Evolutionary conservation across 2,888 invertebrate species (phyloP).

Genomic region (Diogma glabrata): DNA sequence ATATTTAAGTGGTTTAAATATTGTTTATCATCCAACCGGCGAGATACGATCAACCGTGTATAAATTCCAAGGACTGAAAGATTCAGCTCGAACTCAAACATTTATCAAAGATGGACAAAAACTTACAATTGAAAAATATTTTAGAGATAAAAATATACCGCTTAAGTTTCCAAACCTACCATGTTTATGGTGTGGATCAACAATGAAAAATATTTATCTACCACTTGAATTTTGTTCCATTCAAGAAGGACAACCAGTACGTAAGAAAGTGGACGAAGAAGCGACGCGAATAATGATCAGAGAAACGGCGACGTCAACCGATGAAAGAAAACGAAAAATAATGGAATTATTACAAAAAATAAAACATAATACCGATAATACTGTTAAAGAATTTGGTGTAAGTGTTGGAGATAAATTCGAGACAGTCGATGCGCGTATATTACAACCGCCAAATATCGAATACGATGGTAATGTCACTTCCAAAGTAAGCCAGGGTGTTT

Average conservation of each 20-base stretch:
- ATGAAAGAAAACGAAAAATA: conserved; percentile 67
- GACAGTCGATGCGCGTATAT: conserved; percentile 62
- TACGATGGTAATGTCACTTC: conserved; percentile 35
- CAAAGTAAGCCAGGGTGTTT: conserved; percentile 23
- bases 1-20: conserved; percentile 25
- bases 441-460: conserved; percentile 61
- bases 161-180: conserved; percentile 54
- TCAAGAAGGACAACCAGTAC: conserved; percentile 60
- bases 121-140: conserved; percentile 32
- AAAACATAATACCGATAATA: conserved; percentile 32
- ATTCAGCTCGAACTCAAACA: conserved; percentile 28
- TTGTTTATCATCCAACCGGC: conserved; percentile 27
- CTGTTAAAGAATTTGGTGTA: conserved; percentile 72
- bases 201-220: conserved; percentile 56
- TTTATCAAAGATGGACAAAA: conserved; percentile 29
- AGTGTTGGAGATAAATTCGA: conserved; percentile 62
- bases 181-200: conserved; percentile 41
- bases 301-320: conserved; percentile 71
- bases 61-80: conserved; percentile 24
- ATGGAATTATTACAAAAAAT: conserved; percentile 37
- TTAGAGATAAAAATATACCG: neutral
- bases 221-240: conserved; percentile 78
- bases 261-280: conserved; percentile 62
- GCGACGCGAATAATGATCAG: conserved; percentile 83
- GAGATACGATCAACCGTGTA: conserved; percentile 21